Evolutionary conservation across 92 coral and sea anemone genomes (phyloP).

Genomic region (Virgularia gustaviana): DNA sequence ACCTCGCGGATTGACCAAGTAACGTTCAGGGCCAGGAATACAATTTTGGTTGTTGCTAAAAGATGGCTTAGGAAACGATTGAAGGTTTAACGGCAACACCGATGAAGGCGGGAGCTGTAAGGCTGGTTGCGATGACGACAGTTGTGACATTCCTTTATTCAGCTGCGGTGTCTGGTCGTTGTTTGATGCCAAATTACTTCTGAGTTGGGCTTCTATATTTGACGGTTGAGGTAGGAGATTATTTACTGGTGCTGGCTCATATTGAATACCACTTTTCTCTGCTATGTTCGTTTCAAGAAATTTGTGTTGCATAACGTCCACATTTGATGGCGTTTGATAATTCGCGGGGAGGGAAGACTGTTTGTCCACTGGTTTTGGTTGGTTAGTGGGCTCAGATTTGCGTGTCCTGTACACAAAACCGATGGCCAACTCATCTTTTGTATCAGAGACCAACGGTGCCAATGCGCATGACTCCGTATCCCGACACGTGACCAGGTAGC

Average conservation of each 20-base stretch:
- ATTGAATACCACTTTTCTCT: too few species aligned
- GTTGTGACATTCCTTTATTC: too few species aligned
- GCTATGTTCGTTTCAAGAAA: too few species aligned
- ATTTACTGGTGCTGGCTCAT: background rate
- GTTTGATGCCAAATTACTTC: too few species aligned
- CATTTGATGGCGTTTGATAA: conserved; percentile 15
- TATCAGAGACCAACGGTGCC: conserved; percentile 11
- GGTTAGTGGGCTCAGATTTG: background rate
- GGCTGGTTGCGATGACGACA: too few species aligned
- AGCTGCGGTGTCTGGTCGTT: too few species aligned
- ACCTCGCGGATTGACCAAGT: conserved; percentile 69
- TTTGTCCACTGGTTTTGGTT: conserved; percentile 1
- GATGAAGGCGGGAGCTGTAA: background rate
- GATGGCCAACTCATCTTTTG: conserved; percentile 3
- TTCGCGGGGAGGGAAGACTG: conserved; percentile 39
- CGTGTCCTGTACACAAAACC: conserved; percentile 18
- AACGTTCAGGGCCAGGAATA: conserved; percentile 39
- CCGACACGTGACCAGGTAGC: conserved; percentile 85
- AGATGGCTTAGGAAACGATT: background rate
- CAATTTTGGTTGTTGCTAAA: conserved; percentile 33
- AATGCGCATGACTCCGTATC: conserved; percentile 42
- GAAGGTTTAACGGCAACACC: background rate
- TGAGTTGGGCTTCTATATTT: background rate
- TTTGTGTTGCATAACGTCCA: too few species aligned
- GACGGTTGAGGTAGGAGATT: background rate